Evolutionary conservation across 2,113 vertebrate species (phyloP).

Genomic region (Zosterops pallidus): DNA sequence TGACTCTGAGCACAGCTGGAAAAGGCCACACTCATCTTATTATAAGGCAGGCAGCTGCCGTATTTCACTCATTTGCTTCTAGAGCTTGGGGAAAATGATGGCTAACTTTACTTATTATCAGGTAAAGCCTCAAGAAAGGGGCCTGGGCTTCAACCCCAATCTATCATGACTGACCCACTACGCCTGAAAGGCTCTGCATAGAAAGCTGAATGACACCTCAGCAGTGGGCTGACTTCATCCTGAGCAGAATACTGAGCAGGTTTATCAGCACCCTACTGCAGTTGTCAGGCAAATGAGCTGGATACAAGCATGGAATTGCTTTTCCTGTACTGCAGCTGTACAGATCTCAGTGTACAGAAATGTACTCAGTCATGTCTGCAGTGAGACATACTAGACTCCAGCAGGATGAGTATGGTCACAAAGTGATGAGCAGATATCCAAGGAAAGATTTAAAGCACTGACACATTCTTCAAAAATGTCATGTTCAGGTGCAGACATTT

Average conservation of each 20-base stretch:
- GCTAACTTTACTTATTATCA: neutral
- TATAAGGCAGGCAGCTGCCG: rapidly evolving
- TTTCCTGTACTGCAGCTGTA: neutral
- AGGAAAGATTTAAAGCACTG: neutral
- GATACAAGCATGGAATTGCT: neutral
- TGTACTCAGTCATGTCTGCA: neutral
- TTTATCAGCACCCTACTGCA: neutral
- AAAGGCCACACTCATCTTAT: neutral
- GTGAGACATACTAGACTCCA: neutral
- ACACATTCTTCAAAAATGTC: neutral
- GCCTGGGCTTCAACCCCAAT: neutral
- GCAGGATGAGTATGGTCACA: neutral
- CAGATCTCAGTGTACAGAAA: neutral
- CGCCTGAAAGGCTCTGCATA: neutral
- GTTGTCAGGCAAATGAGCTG: neutral
- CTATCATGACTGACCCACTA: rapidly evolving
- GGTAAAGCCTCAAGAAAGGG: neutral
- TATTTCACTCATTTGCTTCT: neutral
- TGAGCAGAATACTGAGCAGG: neutral
- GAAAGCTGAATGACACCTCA: neutral
- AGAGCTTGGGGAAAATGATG: neutral
- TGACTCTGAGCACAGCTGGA: neutral
- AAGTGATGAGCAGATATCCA: neutral
- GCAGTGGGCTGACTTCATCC: neutral
- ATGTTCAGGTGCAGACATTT: neutral